Evolutionary conservation across 2,113 vertebrate species (phyloP).

Genomic region (Nothocercus nigrocapillus): DNA sequence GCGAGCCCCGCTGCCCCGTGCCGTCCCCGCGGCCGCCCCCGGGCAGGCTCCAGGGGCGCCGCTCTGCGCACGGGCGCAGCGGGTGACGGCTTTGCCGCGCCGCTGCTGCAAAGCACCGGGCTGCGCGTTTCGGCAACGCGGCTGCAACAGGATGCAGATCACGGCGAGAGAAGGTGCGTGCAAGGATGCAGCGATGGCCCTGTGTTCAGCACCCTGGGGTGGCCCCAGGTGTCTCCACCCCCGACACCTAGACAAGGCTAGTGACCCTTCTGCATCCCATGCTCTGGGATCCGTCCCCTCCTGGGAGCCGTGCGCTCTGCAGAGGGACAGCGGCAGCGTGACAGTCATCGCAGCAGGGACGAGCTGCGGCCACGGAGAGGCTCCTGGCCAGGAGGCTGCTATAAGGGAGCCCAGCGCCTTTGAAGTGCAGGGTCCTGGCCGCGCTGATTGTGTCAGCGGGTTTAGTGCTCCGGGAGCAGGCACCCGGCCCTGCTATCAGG

Average conservation of each 20-base stretch:
- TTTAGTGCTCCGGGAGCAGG: conserved; percentile 24
- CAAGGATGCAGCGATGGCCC: not conserved
- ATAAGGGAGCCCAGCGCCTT: conserved; percentile 4
- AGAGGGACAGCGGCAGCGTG: not conserved
- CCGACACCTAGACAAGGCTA: too few relatives aligned
- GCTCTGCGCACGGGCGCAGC: too few relatives aligned
- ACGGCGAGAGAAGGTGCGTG: not conserved
- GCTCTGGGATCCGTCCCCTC: not conserved
- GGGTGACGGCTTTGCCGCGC: too few relatives aligned
- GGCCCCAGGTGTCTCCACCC: too few relatives aligned
- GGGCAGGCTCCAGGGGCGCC: not conserved
- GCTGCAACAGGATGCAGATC: not conserved
- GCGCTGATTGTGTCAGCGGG: conserved; percentile 54
- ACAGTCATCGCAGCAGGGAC: not conserved
- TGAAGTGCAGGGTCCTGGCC: conserved; percentile 44
- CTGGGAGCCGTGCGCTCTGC: too few relatives aligned
- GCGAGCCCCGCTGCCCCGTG: not conserved
- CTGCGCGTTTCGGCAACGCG: not conserved
- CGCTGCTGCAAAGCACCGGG: too few relatives aligned
- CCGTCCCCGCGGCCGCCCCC: accelerated
- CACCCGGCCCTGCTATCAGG: conserved; percentile 23
- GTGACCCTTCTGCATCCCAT: not conserved
- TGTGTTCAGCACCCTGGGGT: not conserved
- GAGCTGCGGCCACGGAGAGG: conserved; percentile 8
- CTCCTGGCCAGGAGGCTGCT: not conserved